A percentile compares a stretch with the other conserved stretches of the same genome.
phyloP scores from a whole-genome alignment of 2,797 vertebrate species.

The Avahi laniger region DNA sequence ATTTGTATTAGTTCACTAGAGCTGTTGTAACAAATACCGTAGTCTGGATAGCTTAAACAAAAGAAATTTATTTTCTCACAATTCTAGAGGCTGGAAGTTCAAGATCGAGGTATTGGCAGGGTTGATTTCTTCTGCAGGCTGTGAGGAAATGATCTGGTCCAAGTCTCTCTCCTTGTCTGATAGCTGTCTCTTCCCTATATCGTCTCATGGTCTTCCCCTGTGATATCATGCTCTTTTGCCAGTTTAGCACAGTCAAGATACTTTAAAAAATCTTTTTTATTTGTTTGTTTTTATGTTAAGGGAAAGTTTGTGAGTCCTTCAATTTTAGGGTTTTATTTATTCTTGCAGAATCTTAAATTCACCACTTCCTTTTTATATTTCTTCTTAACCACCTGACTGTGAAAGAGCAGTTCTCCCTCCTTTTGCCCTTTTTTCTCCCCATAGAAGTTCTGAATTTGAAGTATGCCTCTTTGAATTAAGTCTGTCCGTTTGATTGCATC shows the following conservation, averaged over 20 bases:
- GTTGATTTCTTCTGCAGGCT: background rate
- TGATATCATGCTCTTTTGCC: background rate
- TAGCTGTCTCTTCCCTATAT: background rate
- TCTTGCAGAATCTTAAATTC: background rate
- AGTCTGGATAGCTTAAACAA: background rate
- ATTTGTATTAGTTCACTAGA: background rate
- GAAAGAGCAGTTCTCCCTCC: background rate
- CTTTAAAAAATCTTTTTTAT: background rate
- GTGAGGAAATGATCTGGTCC: background rate
- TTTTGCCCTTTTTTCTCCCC: background rate
- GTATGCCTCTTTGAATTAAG: background rate
- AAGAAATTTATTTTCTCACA: background rate
- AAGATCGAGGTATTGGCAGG: background rate
- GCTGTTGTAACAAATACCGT: background rate
- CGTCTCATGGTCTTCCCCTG: background rate
- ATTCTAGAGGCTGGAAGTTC: background rate
- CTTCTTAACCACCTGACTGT: background rate
- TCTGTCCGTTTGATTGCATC: background rate
- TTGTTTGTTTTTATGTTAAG: background rate
- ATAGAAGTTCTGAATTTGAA: background rate
- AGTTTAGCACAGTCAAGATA: background rate
- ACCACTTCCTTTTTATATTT: background rate
- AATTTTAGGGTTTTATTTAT: background rate
- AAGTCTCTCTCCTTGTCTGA: background rate
- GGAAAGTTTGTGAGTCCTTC: background rate